A percentile compares a stretch with the other conserved stretches of the same genome.
phyloP scores from a whole-genome alignment of 2,797 vertebrate species.

The Champsocephalus gunnari region DNA sequence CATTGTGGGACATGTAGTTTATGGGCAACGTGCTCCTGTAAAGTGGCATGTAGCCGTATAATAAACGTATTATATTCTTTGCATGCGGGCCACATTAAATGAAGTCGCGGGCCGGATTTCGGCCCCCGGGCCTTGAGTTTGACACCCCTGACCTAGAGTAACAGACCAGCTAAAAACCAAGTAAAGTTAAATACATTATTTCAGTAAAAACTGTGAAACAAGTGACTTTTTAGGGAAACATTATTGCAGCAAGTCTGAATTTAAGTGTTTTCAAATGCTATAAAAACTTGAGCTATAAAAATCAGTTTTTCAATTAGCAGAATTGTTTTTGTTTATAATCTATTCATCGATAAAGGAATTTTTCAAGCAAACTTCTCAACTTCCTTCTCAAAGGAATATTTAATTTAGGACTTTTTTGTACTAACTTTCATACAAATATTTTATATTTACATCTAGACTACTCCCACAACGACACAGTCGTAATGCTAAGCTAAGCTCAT shows the following conservation, averaged over 20 bases:
- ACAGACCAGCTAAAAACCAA: not conserved
- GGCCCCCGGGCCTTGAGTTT: too few species aligned
- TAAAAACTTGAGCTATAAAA: not conserved
- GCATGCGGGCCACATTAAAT: too few species aligned
- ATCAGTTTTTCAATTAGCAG: not conserved
- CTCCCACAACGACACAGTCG: not conserved
- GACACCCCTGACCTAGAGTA: not conserved
- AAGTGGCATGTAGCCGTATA: too few species aligned
- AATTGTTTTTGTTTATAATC: not conserved
- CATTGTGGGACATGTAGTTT: too few species aligned
- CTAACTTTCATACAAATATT: not conserved
- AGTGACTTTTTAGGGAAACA: too few species aligned
- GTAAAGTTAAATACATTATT: not conserved
- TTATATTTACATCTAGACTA: not conserved
- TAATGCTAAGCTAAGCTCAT: not conserved
- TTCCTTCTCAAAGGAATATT: not conserved
- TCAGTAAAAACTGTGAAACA: slow-evolving; percentile 1
- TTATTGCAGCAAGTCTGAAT: not conserved
- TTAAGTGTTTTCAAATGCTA: not conserved
- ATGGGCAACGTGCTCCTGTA: too few species aligned
- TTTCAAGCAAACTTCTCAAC: not conserved
- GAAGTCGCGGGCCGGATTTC: too few species aligned
- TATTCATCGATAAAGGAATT: not conserved
- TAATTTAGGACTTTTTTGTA: not conserved
- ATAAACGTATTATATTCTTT: too few species aligned